Conservation (phyloP, 2,888 invertebrate genomes). For the Callimorpha dominula region DNA sequence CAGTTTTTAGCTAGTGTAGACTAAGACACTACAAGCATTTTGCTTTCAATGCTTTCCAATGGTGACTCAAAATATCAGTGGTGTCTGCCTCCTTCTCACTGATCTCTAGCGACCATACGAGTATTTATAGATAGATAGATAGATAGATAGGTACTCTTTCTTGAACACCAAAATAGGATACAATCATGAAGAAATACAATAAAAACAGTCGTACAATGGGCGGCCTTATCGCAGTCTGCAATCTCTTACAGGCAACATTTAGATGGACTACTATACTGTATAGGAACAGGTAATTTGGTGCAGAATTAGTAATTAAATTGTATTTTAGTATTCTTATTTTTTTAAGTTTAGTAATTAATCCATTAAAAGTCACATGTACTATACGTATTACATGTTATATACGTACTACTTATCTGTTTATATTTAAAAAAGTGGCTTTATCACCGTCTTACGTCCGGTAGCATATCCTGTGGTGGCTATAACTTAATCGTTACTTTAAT, state of each 20-base stretch:
- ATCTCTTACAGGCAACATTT: no score
- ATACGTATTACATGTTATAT: no score
- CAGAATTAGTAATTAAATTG: neutral
- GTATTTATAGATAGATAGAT: neutral
- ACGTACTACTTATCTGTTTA: constrained; percentile 11
- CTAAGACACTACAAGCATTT: neutral
- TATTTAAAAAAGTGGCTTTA: constrained; percentile 50
- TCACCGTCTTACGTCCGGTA: constrained; percentile 50
- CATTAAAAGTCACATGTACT: constrained; percentile 5
- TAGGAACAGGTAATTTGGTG: no score
- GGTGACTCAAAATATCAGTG: neutral
- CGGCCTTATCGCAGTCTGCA: no score
- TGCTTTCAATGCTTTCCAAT: neutral
- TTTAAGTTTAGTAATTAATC: neutral
- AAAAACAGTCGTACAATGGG: no score
- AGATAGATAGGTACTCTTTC: no score
- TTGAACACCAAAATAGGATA: no score
- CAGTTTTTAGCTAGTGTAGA: neutral
- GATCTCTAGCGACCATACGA: neutral
- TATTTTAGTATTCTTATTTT: neutral
- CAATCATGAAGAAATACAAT: no score
- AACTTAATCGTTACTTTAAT: constrained; percentile 78
- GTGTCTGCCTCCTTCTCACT: neutral
- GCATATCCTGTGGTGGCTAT: constrained; percentile 78
- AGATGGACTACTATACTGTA: no score